Evolutionary conservation across 37 sponge, comb jelly and placozoan species (phyloP), one percentile per base, ranked within the genome.

Genomic region (Crambe crambe): DNA sequence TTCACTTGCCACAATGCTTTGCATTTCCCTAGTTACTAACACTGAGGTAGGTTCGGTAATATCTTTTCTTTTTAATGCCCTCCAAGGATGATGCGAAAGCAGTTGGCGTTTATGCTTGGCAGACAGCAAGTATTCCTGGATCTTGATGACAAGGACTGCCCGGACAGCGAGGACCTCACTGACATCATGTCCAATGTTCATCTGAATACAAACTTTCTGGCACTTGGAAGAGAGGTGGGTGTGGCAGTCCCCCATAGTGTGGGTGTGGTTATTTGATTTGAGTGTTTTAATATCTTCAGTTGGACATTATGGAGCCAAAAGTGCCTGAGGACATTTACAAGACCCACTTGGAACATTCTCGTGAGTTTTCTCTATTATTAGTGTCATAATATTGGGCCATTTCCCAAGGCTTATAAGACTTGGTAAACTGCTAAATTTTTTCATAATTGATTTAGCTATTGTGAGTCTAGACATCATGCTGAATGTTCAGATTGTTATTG

Each of bases 251-350:
- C n/a, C n/a, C n/a, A n/a, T n/a, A n/a, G n/a, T n/a, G 77, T 0
- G 74, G 54, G 32, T 15, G n/a, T 37, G 62, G 21, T 30, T 86
- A 22, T 43, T n/a, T 44, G 6, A 25, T 43, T 5, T 72, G 51
- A 23, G 2, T 5, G 12, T 29, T 39, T 56, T 59, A 18, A 34
- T 42, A 47, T 63, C 37, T 62, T 10, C 47, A 96, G 95, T 79
- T 98, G 79, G 99, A 98, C 78, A 98, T 98, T 69, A 91, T 98
- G 90, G 99, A 98, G 71, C 99, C 99, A 22, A 98, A 98, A 80
- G 82, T 91, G 30, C 99, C 99, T 57, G 99, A 98, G 64, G 94
- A 98, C 70, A 96, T 98, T 60, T 96, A 93, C 87, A 98, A 98
- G 86, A 91, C 89, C 18, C 95, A 98, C 59, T 61, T 96, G 56